These are phyloP conservation scores for Brachionichthys hirsutus DNA, from an alignment of 2,113 vertebrate genomes.

Conservation along the genomic window DNA sequence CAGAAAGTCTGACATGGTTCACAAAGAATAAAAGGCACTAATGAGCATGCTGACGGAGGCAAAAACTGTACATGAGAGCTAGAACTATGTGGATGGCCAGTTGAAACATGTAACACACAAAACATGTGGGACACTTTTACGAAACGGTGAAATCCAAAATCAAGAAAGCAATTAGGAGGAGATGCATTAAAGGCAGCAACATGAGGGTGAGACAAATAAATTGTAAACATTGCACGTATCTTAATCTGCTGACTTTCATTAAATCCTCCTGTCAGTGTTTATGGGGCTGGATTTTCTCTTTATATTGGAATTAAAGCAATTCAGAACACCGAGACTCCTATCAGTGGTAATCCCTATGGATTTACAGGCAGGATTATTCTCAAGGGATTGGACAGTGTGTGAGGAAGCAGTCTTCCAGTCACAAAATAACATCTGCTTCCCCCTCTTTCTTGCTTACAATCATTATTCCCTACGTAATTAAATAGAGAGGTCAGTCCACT, in stretches of 20 bases:
- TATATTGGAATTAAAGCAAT: slow-evolving; percentile 34
- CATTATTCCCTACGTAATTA: background rate
- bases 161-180: background rate
- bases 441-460: background rate
- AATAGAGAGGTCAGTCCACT: no score
- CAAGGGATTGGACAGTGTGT: slow-evolving; percentile 29
- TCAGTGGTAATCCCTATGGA: slow-evolving; percentile 42
- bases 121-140: no score
- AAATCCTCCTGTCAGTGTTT: slow-evolving; percentile 23
- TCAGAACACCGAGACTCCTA: slow-evolving; percentile 34
- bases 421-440: slow-evolving; percentile 14
- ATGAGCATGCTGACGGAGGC: background rate
- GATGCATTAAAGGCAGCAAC: background rate
- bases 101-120: no score
- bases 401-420: slow-evolving; percentile 21
- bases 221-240: background rate
- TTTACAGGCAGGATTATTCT: slow-evolving; percentile 53
- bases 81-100: no score
- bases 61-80: background rate
- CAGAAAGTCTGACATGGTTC: background rate
- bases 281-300: slow-evolving; percentile 27
- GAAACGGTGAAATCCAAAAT: no score
- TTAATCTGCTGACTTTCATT: slow-evolving; percentile 3
- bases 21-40: background rate
- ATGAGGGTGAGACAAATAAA: background rate